Evolutionary conservation across 2,888 invertebrate species (phyloP), one percentile per base, ranked within the genome.

Genomic region (Drosophila atroscutellata): DNA sequence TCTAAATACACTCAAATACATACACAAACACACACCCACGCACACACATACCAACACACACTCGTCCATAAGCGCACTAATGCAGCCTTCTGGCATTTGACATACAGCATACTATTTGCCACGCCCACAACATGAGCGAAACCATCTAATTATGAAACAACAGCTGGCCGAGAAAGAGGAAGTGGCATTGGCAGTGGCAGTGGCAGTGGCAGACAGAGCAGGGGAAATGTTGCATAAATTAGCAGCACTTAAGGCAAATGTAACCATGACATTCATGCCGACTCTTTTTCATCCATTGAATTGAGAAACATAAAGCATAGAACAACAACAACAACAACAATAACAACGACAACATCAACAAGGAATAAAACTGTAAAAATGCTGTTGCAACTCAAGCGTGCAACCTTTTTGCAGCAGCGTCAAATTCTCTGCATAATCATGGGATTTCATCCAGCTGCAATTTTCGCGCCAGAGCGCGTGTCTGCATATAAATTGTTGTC

Each of bases 381-480:
- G 65, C 26, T 68, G 80, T 59, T 71, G 71, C 79, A 71, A 67
- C 68, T 83, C 65, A 59, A 75, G 81, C 81, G 74, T 77, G 73
- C 81, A 83, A 61, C 78, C 65, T 75, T 83, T 71, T 75, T 83
- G 64, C 66, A 64, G 36, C 56, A 54, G 58, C 72, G 57, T 77
- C 78, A 79, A 81, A 83, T 77, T 79, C 81, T 76, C 77, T 77
- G 81, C 83, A 84, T 90, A 89, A 90, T 86, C 91, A 87, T 92
- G 92, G 91, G 91, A 91, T 91, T 91, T 86, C 81, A 80, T 67
- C 81, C 92, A 91, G 90, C 91, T 91, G 91, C 83, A 84, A 81
- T 90, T 91, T 91, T 88, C 90, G 90, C 85, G 85, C 77, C 90
- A 87, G 74, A 81, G 82, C 75, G 83, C 88, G 70, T 76, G 82